Base-by-base conservation (phyloP, 1,140 invertebrate genomes). In the Gryllus bimaculatus region DNA sequence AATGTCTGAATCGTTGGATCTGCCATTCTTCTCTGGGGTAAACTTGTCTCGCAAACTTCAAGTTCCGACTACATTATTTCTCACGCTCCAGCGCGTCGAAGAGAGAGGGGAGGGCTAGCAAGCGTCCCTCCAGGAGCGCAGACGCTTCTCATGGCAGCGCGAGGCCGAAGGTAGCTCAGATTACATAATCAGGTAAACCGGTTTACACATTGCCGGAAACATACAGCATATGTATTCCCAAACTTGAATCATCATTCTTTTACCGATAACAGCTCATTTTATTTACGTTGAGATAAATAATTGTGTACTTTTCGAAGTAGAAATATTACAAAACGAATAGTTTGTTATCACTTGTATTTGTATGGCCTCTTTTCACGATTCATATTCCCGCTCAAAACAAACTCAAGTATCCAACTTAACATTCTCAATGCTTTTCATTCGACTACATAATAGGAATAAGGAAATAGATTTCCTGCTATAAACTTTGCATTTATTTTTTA, bases 1-100 rank as follows among this genome's bases (percentile, higher is more conserved):
- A 93, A 93, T 10, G 92, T 93, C 87, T 94, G 92, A 83, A 93
- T 92, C 73, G 92, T 92, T 66, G 93, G 93, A 87, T 93, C 92
- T 73, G 92, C 92, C 92, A 94, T 94, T 81, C 26, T 66, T 8
- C 2, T 74, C 8, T 47, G 47, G 13, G 73, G 54, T 13, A 66
- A 66, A 66, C 54, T 66, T 1, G 0, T 66, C 54, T 13, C 54
- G 54, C 18, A 66, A 39, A 39, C 5, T 39, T 5, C 1, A 39
- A 39, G 10, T 66, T 7, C 54, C 54, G 18, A 3, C 54, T 66
- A 18, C 54, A 66, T 13, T 66, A 7, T 18, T 66, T 18, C 54
- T 39, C 26, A 39, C 26, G 5, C 26, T 39, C 26, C 26, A 39
- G 26, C 26, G 26, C 26, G 26, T 39, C 5, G 26, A 39, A 39